Conservation (phyloP, 2,888 invertebrate species). For the Empis stercorea region DNA sequence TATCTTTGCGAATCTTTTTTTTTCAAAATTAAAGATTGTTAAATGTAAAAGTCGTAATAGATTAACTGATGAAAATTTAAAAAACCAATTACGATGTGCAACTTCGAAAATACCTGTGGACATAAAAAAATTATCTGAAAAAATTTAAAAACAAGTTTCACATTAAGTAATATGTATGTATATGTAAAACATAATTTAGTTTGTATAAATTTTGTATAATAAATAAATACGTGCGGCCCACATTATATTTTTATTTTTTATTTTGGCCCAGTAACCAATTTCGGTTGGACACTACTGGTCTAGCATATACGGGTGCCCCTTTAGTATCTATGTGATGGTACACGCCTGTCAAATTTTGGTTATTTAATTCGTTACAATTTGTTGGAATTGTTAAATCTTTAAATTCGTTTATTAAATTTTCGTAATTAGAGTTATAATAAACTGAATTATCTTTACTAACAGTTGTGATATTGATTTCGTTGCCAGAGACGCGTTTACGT, state of each 20-base stretch:
- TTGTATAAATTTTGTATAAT: not conserved
- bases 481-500: too few relatives aligned
- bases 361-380: too few relatives aligned
- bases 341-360: too few relatives aligned
- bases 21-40: not conserved
- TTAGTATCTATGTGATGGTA: too few relatives aligned
- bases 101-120: not conserved
- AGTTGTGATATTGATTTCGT: too few relatives aligned
- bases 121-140: not conserved
- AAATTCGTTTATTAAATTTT: too few relatives aligned
- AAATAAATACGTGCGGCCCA: not conserved
- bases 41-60: constrained; percentile 1
- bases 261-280: constrained; percentile 1
- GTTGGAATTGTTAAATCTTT: too few relatives aligned
- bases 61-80: not conserved
- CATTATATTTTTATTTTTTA: not conserved
- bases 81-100: not conserved
- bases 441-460: too few relatives aligned
- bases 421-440: too few relatives aligned
- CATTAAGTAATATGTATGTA: not conserved
- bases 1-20: constrained; percentile 1
- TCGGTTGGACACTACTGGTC: not conserved
- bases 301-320: too few relatives aligned
- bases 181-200: not conserved
- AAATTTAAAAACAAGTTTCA: not conserved